Evolutionary conservation across 2,113 vertebrate species (phyloP).

Genomic region (Sylvia atricapilla): DNA sequence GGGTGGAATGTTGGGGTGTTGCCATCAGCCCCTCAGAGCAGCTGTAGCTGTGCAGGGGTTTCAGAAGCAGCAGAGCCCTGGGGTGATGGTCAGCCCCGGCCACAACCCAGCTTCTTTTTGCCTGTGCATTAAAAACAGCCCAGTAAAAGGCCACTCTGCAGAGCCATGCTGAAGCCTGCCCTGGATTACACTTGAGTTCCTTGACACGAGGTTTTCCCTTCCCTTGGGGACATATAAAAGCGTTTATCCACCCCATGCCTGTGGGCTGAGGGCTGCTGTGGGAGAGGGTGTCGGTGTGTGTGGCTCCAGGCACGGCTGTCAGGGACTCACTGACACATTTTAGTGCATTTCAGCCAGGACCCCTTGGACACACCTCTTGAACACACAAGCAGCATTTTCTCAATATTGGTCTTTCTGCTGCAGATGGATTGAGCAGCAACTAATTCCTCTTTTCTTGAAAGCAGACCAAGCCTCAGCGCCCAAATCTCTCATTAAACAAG

Average conservation of each 20-base stretch:
- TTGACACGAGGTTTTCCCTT: not conserved
- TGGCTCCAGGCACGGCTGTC: not conserved
- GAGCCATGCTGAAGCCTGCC: accelerated
- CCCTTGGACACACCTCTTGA: not conserved
- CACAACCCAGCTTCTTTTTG: not conserved
- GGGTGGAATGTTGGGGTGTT: not conserved
- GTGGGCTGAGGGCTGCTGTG: accelerated
- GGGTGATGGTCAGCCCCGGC: accelerated
- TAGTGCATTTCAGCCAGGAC: not conserved
- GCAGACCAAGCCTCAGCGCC: not conserved
- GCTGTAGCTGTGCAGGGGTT: not conserved
- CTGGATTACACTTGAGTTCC: not conserved
- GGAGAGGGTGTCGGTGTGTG: accelerated
- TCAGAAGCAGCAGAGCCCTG: not conserved
- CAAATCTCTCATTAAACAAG: not conserved
- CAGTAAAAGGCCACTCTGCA: not conserved
- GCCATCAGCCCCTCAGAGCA: not conserved
- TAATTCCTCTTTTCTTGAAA: not conserved
- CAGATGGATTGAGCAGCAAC: accelerated
- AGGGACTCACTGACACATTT: not conserved
- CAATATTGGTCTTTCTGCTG: not conserved
- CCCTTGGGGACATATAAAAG: not conserved
- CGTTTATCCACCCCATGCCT: accelerated
- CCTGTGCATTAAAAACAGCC: not conserved
- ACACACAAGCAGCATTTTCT: not conserved